phyloP scores from a whole-genome alignment of 2,888 invertebrate genomes.

The Leptinotarsa juncta region DNA sequence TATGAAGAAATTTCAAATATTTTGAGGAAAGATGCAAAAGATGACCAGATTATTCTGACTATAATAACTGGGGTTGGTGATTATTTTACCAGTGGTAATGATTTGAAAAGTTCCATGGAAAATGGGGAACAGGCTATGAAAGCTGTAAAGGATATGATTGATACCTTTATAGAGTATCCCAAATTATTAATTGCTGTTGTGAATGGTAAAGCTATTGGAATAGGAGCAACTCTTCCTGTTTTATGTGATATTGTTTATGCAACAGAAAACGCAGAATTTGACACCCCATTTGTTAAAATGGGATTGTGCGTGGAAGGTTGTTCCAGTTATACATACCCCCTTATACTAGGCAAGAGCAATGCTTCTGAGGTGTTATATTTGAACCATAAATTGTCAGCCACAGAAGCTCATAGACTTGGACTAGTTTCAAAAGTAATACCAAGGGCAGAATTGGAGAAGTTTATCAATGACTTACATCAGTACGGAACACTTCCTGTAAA shows the following conservation, averaged over 20 bases:
- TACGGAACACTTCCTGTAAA: slow-evolving; percentile 70
- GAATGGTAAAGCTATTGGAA: slow-evolving; percentile 95
- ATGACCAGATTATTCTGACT: slow-evolving; percentile 75
- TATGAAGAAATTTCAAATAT: slow-evolving; percentile 75
- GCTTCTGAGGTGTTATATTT: slow-evolving; percentile 69
- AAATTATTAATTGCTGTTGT: slow-evolving; percentile 89
- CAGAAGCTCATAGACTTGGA: slow-evolving; percentile 81
- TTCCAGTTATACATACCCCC: slow-evolving; percentile 87
- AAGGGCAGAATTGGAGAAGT: slow-evolving; percentile 69
- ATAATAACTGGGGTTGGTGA: slow-evolving; percentile 85
- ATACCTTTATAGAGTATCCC: slow-evolving; percentile 85
- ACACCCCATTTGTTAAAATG: slow-evolving; percentile 86
- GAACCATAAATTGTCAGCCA: slow-evolving; percentile 81
- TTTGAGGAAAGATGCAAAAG: slow-evolving; percentile 75
- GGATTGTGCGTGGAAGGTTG: slow-evolving; percentile 91
- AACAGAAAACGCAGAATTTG: slow-evolving; percentile 86
- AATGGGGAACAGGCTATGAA: slow-evolving; percentile 28
- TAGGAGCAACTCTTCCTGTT: slow-evolving; percentile 85
- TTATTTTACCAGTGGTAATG: slow-evolving; percentile 89
- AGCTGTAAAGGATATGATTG: slow-evolving; percentile 69
- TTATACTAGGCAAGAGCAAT: slow-evolving; percentile 84
- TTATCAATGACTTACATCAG: slow-evolving; percentile 70
- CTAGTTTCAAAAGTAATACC: slow-evolving; percentile 85
- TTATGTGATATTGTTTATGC: slow-evolving; percentile 92
- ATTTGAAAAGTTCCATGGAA: slow-evolving; percentile 64